Evolutionary conservation across 1,140 invertebrate species (phyloP).

Genomic region (Sminthurides bifidus): DNA sequence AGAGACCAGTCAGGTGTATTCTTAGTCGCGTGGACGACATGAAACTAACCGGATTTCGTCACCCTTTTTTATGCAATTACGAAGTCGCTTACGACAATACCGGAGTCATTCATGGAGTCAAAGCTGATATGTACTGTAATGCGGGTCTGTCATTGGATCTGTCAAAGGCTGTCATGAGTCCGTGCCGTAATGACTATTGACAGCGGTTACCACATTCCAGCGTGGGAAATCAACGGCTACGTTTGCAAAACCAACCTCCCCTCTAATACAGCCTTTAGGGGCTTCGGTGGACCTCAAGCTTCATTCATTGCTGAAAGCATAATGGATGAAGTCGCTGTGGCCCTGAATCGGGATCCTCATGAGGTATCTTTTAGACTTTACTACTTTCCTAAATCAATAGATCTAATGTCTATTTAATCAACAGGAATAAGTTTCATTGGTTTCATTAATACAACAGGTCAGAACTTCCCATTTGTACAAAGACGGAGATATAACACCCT

Average conservation of each 20-base stretch:
- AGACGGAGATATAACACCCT: slow-evolving; percentile 62
- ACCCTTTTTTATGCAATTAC: slow-evolving; percentile 41
- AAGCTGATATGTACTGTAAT: slow-evolving; percentile 37
- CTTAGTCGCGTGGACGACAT: slow-evolving; percentile 45
- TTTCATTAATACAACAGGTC: too few relatives aligned
- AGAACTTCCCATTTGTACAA: slow-evolving; percentile 64
- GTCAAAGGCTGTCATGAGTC: slow-evolving; percentile 38
- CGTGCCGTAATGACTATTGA: slow-evolving; percentile 62
- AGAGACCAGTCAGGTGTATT: slow-evolving; percentile 22
- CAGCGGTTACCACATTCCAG: slow-evolving; percentile 62
- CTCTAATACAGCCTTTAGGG: slow-evolving; percentile 80
- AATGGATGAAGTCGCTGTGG: slow-evolving; percentile 59
- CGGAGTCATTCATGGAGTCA: slow-evolving; percentile 36
- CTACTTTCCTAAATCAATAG: too few relatives aligned
- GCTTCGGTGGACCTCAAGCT: slow-evolving; percentile 77
- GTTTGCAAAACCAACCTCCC: slow-evolving; percentile 72
- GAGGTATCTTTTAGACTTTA: slow-evolving; percentile 42
- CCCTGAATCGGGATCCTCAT: slow-evolving; percentile 48
- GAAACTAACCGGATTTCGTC: slow-evolving; percentile 40
- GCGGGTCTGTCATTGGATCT: slow-evolving; percentile 38
- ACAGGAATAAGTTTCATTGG: too few relatives aligned
- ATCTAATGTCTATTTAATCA: too few relatives aligned
- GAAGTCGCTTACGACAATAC: slow-evolving; percentile 38
- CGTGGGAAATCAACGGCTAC: slow-evolving; percentile 51
- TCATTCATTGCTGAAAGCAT: slow-evolving; percentile 72